phyloP scores from a whole-genome alignment of 1,140 invertebrate species.

The Aphaenogaster rudis region DNA sequence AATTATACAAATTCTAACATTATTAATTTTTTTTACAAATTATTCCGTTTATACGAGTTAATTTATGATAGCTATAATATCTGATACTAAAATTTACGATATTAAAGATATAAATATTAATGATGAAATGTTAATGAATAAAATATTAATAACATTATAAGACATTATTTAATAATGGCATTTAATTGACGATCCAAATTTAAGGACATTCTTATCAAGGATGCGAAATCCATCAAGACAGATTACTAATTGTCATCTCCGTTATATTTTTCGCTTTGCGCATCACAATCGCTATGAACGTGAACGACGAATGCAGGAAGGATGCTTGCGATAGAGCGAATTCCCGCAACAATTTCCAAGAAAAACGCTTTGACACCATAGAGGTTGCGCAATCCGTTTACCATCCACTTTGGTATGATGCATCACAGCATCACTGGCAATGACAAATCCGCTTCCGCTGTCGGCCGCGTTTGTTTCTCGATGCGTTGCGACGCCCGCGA shows the following conservation, averaged over 20 bases:
- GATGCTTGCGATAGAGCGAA: constrained; percentile 40
- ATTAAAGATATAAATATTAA: neutral
- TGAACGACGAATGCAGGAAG: neutral
- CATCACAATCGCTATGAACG: neutral
- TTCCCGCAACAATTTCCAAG: constrained; percentile 70
- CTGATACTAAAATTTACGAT: neutral
- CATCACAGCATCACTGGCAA: constrained; percentile 63
- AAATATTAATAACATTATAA: neutral
- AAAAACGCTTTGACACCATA: constrained; percentile 72
- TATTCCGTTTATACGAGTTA: neutral
- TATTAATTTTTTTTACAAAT: neutral
- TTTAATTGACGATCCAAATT: neutral
- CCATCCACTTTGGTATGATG: constrained; percentile 66
- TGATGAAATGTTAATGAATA: neutral
- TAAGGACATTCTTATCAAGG: neutral
- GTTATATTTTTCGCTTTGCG: neutral
- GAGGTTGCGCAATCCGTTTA: constrained; percentile 69
- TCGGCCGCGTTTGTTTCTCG: constrained; percentile 66
- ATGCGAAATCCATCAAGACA: neutral
- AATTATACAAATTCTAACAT: neutral
- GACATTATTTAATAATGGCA: neutral
- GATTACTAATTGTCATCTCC: neutral
- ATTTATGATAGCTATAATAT: too few species aligned
- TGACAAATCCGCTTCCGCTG: constrained; percentile 67
- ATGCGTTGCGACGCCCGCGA: constrained; percentile 21